Percentiles rank a stretch among this genome's conserved stretches.
Evolutionary conservation across 2,113 vertebrate genomes (phyloP).

Genomic region (Zosterops hypoxanthus): DNA sequence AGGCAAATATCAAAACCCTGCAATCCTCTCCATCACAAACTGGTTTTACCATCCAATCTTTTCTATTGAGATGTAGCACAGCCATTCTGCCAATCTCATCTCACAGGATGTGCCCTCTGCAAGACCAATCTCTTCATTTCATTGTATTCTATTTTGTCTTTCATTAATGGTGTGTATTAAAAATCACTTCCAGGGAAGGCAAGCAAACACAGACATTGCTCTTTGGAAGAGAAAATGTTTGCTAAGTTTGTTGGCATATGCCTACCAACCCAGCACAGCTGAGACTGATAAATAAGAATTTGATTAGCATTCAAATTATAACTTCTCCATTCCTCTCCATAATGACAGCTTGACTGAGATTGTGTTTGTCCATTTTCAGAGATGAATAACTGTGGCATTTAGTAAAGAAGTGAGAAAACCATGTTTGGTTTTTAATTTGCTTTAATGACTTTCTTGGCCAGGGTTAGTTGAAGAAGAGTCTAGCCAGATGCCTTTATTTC

Average conservation of each 20-base stretch:
- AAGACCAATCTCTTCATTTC: neutral
- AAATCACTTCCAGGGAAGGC: neutral
- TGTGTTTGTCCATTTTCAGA: constrained; percentile 56
- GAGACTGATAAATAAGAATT: constrained; percentile 40
- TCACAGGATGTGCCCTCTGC: neutral
- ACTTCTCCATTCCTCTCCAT: constrained; percentile 29
- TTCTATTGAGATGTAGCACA: neutral
- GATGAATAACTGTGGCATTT: constrained; percentile 39
- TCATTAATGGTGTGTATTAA: neutral
- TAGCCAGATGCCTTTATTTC: constrained; percentile 45
- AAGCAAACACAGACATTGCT: neutral
- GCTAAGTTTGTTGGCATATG: neutral
- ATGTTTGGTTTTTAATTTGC: constrained; percentile 46
- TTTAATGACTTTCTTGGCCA: constrained; percentile 49
- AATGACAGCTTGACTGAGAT: constrained; percentile 45
- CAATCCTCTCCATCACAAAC: neutral
- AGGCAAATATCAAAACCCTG: neutral
- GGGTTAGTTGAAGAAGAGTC: constrained; percentile 38
- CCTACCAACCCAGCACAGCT: constrained; percentile 16
- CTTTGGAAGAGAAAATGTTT: constrained; percentile 18
- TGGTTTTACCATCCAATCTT: neutral
- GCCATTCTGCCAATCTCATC: neutral
- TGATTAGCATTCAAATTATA: constrained; percentile 48
- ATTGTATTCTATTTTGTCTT: neutral
- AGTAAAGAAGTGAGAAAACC: constrained; percentile 42